Percentiles rank a stretch among this genome's conserved stretches.
Evolutionary conservation across 2,113 vertebrate genomes (phyloP).

Genomic region (Esox niger): DNA sequence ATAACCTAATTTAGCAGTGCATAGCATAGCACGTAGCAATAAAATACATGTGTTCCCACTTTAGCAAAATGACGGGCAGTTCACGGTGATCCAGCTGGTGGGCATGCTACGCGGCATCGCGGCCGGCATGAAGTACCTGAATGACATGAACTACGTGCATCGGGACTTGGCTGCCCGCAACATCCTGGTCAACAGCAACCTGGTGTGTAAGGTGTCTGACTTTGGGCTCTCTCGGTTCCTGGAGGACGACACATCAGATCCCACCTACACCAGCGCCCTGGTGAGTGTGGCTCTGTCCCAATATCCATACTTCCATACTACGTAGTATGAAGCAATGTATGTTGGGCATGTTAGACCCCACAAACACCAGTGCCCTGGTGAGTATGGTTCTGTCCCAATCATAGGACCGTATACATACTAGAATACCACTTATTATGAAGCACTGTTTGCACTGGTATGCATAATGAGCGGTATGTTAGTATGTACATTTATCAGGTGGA

Average conservation of each 20-base stretch:
- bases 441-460: too few species aligned
- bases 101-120: conserved; percentile 94
- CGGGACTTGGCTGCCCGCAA: conserved; percentile 92
- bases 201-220: conserved; percentile 96
- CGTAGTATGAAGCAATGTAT: too few species aligned
- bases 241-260: conserved; percentile 93
- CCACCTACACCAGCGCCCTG: conserved; percentile 94
- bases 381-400: conserved; percentile 31
- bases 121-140: conserved; percentile 92
- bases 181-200: conserved; percentile 96
- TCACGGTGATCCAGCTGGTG: conserved; percentile 95
- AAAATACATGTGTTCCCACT: background rate
- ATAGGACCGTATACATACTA: too few species aligned
- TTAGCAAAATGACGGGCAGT: conserved; percentile 96
- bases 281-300: conserved; percentile 65
- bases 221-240: conserved; percentile 94
- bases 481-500: background rate
- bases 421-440: too few species aligned
- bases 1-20: too few species aligned
- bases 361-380: conserved; percentile 95
- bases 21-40: too few species aligned
- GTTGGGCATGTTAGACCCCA: conserved; percentile 89
- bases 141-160: conserved; percentile 96
- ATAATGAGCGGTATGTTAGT: background rate
- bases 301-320: background rate